phyloP scores from a whole-genome alignment of 2,113 vertebrate species.

The Poeciliopsis prolifica region DNA sequence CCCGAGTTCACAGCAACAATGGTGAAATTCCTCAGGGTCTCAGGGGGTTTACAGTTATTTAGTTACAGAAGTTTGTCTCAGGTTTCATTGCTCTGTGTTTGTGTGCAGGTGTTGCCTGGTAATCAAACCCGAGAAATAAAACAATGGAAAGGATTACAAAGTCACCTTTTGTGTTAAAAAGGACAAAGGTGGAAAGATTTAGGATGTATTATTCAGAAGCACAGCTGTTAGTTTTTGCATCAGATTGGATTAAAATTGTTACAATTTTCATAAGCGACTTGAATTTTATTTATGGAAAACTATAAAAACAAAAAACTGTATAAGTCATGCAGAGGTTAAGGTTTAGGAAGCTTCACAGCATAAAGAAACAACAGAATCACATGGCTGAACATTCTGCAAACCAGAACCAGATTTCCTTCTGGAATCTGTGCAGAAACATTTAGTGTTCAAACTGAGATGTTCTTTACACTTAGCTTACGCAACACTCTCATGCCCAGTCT shows the following conservation, averaged over 20 bases:
- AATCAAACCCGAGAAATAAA: not conserved
- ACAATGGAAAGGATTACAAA: not conserved
- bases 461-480: not conserved
- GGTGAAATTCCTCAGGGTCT: constrained; percentile 12
- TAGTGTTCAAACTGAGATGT: not conserved
- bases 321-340: not conserved
- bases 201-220: not conserved
- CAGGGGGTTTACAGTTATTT: not conserved
- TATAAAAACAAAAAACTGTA: not conserved
- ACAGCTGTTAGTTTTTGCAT: not conserved
- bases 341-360: not conserved
- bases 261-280: not conserved
- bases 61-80: not conserved
- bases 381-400: not conserved
- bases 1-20: constrained; percentile 21
- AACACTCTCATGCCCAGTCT: not conserved
- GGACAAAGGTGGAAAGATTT: not conserved
- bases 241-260: not conserved
- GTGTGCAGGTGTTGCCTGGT: not conserved
- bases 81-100: constrained; percentile 21
- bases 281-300: not conserved
- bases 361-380: not conserved
- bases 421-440: not conserved
- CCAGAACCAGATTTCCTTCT: not conserved
- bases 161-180: not conserved